Base-by-base conservation (phyloP, 2,113 vertebrate genomes). In the Montifringilla adamsi region DNA sequence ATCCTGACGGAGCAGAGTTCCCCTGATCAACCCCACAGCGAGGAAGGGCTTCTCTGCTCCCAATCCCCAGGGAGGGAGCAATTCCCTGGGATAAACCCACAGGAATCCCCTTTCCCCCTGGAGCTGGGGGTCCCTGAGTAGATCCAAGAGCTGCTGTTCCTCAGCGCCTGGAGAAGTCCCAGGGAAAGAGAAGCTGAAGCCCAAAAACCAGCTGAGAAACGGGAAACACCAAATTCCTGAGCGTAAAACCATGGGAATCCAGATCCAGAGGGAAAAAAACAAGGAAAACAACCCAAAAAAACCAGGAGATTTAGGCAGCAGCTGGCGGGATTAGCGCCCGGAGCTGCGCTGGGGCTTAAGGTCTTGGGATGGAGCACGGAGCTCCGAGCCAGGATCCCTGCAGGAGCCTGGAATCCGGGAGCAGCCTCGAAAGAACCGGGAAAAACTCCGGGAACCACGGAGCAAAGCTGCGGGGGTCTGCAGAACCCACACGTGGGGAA, bases 321-420 rank as follows among this genome's bases (percentile, higher is more conserved):
- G 92, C 94, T 94, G 94, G 72, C 10, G 4, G 92, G 92, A 96
- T 96, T 92, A 96, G 56, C 1, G 78, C 41, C 41, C 24, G 6
- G 85, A 76, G 91, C 23, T 39, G 83, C 44, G 21, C 62, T 27
- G 72, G 72, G 85, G 76, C 66, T 94, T 70, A 70, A 90, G 64
- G 85, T 68, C 59, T 84, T 15, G 81, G 86, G 92, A 78, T 78
- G 19, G 43, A 6, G 75, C 86, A 56, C 41, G 5, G 12, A 27
- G 49, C 77, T 15, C 39, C 0, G 6, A 77, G 63, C 63, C 80
- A 75, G 91, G 59, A 81, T 81, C 91, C 93, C 88, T 11, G 88
- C 6, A 9, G 85, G 75, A 66, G 76, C 59, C 24, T 0, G 1
- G 60, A 53, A 20, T 3, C 60, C 5, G 10, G 58, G 72, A 79